These are phyloP conservation scores for Globia sparganii DNA, from an alignment of 2,888 invertebrate genomes.

Conservation along the genomic window DNA sequence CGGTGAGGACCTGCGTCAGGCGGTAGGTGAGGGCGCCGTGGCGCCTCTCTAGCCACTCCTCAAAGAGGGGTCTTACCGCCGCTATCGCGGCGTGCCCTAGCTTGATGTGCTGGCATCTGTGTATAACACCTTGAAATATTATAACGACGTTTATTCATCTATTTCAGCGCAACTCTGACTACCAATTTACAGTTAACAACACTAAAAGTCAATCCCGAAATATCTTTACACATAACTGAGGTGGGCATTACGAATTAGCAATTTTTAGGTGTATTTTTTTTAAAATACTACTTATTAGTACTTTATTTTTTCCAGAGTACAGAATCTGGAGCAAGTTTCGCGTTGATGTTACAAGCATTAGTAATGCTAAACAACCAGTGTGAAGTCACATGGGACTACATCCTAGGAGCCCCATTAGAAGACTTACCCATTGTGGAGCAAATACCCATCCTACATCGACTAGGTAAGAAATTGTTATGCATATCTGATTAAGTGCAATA, in stretches of 20 bases:
- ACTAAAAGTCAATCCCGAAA: slow-evolving; percentile 81
- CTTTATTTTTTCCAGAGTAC: slow-evolving; percentile 84
- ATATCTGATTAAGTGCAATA: neutral
- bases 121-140: neutral
- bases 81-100: too few relatives aligned
- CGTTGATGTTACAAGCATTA: slow-evolving; percentile 92
- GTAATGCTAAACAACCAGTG: slow-evolving; percentile 94
- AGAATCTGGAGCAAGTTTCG: slow-evolving; percentile 91
- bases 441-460: slow-evolving; percentile 94
- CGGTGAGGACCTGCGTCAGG: too few relatives aligned
- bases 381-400: slow-evolving; percentile 93
- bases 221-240: slow-evolving; percentile 84
- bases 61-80: too few relatives aligned
- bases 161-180: slow-evolving; percentile 81
- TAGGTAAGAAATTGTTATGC: slow-evolving; percentile 83
- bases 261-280: neutral
- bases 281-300: neutral
- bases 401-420: slow-evolving; percentile 93
- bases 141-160: neutral
- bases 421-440: slow-evolving; percentile 95
- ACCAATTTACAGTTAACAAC: slow-evolving; percentile 83
- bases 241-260: slow-evolving; percentile 68
- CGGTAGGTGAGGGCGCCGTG: too few relatives aligned
- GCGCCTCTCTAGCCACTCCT: too few relatives aligned
- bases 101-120: too few relatives aligned